phyloP scores from a whole-genome alignment of 2,888 invertebrate genomes.

The Automeris io region DNA sequence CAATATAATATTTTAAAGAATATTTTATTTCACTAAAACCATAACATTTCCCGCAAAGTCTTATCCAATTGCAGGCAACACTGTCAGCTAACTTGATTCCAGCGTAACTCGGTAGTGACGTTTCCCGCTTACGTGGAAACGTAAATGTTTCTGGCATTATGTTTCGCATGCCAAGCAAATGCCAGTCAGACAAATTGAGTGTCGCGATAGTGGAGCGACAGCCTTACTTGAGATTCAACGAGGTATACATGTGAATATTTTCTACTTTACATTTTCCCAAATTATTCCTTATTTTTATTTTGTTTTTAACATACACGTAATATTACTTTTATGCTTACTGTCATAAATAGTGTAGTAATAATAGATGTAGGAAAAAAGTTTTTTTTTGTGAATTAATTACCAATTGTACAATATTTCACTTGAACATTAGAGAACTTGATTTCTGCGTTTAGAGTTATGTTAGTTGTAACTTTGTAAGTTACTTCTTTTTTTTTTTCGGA shows the following conservation, averaged over 20 bases:
- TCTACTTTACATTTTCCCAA: background rate
- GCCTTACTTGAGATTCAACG: conserved; percentile 11
- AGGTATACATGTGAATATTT: conserved; percentile 5
- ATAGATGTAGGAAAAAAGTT: too few species aligned
- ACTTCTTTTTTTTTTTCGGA: too few species aligned
- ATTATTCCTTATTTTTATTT: background rate
- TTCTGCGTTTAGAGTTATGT: too few species aligned
- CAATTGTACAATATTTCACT: too few species aligned
- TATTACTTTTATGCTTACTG: too few species aligned
- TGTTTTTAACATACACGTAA: too few species aligned
- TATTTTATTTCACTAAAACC: conserved; percentile 4
- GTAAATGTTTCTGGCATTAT: conserved; percentile 49
- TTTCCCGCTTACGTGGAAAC: conserved; percentile 38
- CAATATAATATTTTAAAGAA: conserved; percentile 1
- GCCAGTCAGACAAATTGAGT: conserved; percentile 51
- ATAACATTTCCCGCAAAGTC: conserved; percentile 20
- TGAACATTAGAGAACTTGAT: too few species aligned
- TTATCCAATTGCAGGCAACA: conserved; percentile 34
- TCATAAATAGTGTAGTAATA: too few species aligned
- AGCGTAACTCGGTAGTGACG: conserved; percentile 41
- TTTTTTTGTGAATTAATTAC: too few species aligned
- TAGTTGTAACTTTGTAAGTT: too few species aligned
- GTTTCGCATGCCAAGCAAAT: conserved; percentile 40
- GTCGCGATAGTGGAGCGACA: conserved; percentile 18
- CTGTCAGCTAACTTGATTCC: conserved; percentile 48